A percentile compares a stretch with the other conserved stretches of the same genome.
Conservation (phyloP, 2,797 vertebrate species). For the Acanthurus lineatus region DNA sequence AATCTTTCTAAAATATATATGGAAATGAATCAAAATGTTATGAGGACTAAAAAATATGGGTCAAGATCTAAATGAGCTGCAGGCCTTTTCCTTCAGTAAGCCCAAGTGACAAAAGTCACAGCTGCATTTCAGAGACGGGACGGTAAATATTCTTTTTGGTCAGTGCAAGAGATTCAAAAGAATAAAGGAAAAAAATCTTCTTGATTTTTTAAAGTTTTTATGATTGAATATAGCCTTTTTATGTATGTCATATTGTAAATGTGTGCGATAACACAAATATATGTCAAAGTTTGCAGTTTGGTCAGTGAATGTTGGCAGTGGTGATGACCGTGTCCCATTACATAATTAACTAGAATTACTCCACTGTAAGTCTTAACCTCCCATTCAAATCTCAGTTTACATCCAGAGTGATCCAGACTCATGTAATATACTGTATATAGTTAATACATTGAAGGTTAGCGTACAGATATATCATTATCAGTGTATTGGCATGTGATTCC, state of each 20-base stretch:
- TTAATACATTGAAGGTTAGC: no score
- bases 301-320: neutral
- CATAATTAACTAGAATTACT: neutral
- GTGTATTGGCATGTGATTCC: no score
- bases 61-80: slow-evolving; percentile 45
- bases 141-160: neutral
- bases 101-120: slow-evolving; percentile 49
- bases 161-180: neutral
- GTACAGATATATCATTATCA: no score
- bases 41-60: slow-evolving; percentile 27
- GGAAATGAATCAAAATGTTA: slow-evolving; percentile 24
- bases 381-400: no score
- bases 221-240: neutral
- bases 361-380: no score
- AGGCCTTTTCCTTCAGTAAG: slow-evolving; percentile 21
- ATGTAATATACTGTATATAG: no score
- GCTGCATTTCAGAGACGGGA: slow-evolving; percentile 29
- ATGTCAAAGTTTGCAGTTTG: neutral
- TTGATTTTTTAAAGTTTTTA: neutral
- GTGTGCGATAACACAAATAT: neutral
- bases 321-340: neutral
- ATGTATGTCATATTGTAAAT: neutral
- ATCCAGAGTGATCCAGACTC: no score
- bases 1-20: slow-evolving; percentile 12
- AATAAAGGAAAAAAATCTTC: neutral